These are phyloP conservation scores for Melinaea menophilus DNA, from an alignment of 2,888 invertebrate genomes.

Conservation along the genomic window DNA sequence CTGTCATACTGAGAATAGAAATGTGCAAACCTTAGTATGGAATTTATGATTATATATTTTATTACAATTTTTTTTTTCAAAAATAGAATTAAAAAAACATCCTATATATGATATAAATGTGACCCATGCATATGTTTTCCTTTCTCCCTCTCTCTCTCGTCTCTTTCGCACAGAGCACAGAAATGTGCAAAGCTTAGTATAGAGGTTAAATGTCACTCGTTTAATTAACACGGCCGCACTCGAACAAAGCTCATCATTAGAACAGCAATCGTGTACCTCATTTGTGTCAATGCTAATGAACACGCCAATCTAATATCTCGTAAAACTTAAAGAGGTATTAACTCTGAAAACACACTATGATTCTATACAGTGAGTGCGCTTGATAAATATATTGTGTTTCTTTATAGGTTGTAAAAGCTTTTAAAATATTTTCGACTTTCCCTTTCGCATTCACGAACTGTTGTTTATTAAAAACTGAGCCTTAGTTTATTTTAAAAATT, in stretches of 20 bases:
- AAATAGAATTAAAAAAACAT: too few species aligned
- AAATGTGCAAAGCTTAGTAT: conserved; percentile 23
- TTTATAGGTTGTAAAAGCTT: background rate
- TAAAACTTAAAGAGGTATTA: conserved; percentile 39
- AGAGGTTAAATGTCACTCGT: conserved; percentile 37
- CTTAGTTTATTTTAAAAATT: too few species aligned
- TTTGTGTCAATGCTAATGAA: conserved; percentile 64
- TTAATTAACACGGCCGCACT: conserved; percentile 45
- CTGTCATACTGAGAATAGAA: too few species aligned
- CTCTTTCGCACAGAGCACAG: conserved; percentile 2
- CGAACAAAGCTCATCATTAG: conserved; percentile 43
- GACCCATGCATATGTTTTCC: too few species aligned
- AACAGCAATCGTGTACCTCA: conserved; percentile 37
- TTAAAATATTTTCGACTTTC: too few species aligned
- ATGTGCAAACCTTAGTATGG: too few species aligned
- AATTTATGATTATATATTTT: too few species aligned
- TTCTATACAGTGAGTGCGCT: background rate
- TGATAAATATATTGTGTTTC: background rate
- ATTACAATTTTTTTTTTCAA: too few species aligned
- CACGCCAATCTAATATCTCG: conserved; percentile 53
- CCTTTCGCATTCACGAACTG: too few species aligned
- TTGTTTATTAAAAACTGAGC: too few species aligned
- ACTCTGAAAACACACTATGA: conserved; percentile 10
- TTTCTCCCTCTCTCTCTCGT: too few species aligned
- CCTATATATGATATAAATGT: too few species aligned